Percentiles rank a stretch among this genome's conserved stretches.
Evolutionary conservation across 1,140 invertebrate genomes (phyloP).

Genomic region (Drosophila nannoptera): DNA sequence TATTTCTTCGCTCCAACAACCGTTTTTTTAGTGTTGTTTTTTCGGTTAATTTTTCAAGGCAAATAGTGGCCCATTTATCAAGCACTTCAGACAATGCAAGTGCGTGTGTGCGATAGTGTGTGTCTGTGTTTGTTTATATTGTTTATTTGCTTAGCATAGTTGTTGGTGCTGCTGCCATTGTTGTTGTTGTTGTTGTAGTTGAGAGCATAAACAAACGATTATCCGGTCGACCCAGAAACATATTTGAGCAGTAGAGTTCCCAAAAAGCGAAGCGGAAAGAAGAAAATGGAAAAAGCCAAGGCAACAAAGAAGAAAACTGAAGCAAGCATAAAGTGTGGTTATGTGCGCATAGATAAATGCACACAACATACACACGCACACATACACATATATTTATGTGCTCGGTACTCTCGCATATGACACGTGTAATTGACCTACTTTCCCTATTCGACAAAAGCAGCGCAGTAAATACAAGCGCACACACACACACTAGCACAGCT

Average conservation of each 20-base stretch:
- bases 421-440: constrained; percentile 77
- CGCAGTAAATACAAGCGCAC: constrained; percentile 3
- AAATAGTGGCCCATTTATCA: constrained; percentile 17
- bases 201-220: constrained; percentile 40
- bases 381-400: constrained; percentile 17
- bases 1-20: not conserved
- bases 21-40: not conserved
- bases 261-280: constrained; percentile 6
- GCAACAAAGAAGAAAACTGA: constrained; percentile 26
- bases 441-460: constrained; percentile 64
- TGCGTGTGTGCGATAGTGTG: constrained; percentile 2
- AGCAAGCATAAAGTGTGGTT: constrained; percentile 27
- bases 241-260: constrained; percentile 22
- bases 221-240: constrained; percentile 44
- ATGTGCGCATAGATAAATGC: constrained; percentile 4
- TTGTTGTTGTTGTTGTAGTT: constrained; percentile 18
- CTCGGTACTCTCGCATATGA: constrained; percentile 37
- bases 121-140: constrained; percentile 2
- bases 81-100: constrained; percentile 38
- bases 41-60: not conserved
- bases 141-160: constrained; percentile 19
- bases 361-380: constrained; percentile 9
- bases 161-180: too few relatives aligned
- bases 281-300: constrained; percentile 8
- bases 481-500: constrained; percentile 2